A percentile compares a stretch with the other conserved stretches of the same genome.
phyloP scores from a whole-genome alignment of 1,140 invertebrate genomes.

The Brachionus paranguensis region DNA sequence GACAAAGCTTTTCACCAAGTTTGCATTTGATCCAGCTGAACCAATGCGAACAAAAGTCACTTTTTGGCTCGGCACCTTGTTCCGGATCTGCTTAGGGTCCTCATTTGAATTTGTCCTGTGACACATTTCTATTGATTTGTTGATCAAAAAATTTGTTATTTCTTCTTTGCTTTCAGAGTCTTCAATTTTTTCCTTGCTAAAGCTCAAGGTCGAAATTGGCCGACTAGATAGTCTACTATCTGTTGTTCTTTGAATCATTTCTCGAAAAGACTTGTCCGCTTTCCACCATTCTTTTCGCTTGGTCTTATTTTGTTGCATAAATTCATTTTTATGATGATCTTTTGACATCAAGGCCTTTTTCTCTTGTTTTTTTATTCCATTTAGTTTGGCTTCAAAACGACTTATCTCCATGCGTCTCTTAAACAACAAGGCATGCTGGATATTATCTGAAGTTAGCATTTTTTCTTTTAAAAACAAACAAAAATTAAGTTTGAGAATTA shows the following conservation, averaged over 20 bases:
- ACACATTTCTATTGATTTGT: background rate
- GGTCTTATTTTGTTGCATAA: background rate
- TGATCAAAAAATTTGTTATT: background rate
- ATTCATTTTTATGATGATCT: background rate
- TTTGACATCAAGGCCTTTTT: background rate
- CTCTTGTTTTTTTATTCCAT: background rate
- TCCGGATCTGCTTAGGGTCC: background rate
- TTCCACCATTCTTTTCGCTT: slow-evolving; percentile 16
- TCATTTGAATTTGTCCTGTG: background rate
- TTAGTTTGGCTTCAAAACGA: background rate
- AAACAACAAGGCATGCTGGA: background rate
- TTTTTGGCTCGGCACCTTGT: background rate
- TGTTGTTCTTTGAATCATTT: background rate
- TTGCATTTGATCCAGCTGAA: background rate
- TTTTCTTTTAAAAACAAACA: background rate
- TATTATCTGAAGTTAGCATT: slow-evolving; percentile 4
- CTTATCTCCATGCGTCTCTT: background rate
- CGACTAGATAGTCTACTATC: background rate
- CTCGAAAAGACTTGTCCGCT: background rate
- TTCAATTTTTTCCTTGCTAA: background rate
- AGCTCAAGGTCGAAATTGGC: background rate
- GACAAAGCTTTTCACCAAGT: background rate
- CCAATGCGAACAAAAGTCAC: background rate
- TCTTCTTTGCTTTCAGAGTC: background rate
- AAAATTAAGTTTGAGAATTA: background rate